phyloP scores from a whole-genome alignment of 2,113 vertebrate species.

The Anseranas semipalmata region DNA sequence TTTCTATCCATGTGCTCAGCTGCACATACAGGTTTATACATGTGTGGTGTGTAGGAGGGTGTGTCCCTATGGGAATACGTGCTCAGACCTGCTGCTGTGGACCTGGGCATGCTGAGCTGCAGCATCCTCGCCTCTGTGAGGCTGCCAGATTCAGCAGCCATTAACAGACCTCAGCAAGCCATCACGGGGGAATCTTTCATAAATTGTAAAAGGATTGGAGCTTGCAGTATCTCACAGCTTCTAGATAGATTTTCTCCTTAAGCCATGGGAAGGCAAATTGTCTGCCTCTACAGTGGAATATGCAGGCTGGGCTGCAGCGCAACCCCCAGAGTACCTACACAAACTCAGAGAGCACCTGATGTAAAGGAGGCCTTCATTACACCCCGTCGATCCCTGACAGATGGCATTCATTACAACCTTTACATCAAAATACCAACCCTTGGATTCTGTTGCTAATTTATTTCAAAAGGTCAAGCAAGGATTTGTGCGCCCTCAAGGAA shows the following conservation, averaged over 20 bases:
- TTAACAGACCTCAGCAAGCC: background rate
- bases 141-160: accelerated
- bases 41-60: too few species aligned
- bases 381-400: background rate
- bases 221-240: background rate
- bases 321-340: background rate
- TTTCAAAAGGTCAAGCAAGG: conserved; percentile 55
- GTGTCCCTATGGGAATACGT: accelerated
- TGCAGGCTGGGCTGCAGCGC: background rate
- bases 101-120: accelerated
- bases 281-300: background rate
- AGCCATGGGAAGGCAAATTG: background rate
- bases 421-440: conserved; percentile 42
- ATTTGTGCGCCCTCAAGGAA: conserved; percentile 34
- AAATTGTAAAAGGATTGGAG: background rate
- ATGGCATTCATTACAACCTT: conserved; percentile 64
- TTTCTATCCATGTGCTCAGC: background rate
- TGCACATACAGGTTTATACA: background rate
- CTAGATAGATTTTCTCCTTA: background rate
- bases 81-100: accelerated
- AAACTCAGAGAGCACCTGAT: background rate
- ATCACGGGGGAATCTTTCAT: background rate
- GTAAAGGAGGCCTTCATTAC: conserved; percentile 9
- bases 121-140: accelerated
- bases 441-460: conserved; percentile 55